Conservation (phyloP, 2,888 invertebrate species). For the Amblyjoppa proteus region DNA sequence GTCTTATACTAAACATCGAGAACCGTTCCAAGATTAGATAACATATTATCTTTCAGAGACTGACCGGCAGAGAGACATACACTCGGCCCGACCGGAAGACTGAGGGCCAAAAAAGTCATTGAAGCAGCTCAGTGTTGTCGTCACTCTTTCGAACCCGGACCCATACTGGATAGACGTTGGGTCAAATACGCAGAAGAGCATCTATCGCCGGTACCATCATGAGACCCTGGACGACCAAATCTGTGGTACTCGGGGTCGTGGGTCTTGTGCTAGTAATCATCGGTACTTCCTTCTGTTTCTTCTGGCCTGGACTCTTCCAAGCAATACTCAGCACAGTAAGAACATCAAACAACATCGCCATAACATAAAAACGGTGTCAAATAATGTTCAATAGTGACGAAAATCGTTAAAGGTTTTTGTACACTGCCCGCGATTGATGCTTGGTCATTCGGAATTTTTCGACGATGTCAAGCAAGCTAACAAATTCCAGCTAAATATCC, state of each 20-base stretch:
- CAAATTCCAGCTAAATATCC: too few species aligned
- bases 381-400: not conserved
- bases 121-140: not conserved
- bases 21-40: constrained; percentile 46
- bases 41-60: constrained; percentile 53
- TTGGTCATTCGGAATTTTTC: too few species aligned
- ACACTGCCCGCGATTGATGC: too few species aligned
- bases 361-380: not conserved
- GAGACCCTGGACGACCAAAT: constrained; percentile 80
- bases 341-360: not conserved
- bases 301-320: constrained; percentile 76
- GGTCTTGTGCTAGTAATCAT: constrained; percentile 75
- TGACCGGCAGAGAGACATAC: not conserved
- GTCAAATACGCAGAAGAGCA: constrained; percentile 25
- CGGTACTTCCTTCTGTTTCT: constrained; percentile 75
- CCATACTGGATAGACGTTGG: constrained; percentile 59
- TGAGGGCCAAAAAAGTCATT: constrained; percentile 1
- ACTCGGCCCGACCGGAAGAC: constrained; percentile 15
- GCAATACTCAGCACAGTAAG: constrained; percentile 77
- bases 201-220: constrained; percentile 71
- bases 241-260: constrained; percentile 74
- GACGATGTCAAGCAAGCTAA: too few species aligned
- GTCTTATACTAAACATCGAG: not conserved
- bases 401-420: not conserved
- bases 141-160: constrained; percentile 33